These are phyloP conservation scores for Elephas maximus DNA, from an alignment of 2,113 vertebrate genomes.

Conservation along the genomic window DNA sequence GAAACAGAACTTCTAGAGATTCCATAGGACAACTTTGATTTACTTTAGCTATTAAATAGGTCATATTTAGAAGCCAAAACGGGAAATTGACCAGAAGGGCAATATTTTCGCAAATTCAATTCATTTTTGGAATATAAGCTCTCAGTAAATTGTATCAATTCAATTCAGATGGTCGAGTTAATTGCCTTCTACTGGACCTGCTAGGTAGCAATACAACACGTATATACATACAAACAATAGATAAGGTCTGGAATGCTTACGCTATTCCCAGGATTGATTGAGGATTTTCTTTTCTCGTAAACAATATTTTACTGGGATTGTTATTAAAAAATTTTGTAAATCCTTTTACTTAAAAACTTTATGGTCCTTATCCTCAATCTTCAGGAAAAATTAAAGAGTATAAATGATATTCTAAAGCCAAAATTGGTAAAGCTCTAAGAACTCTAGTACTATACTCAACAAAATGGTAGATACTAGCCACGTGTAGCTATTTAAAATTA, in stretches of 20 bases:
- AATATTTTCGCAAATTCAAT: background rate
- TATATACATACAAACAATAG: background rate
- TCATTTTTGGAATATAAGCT: background rate
- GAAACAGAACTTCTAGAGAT: background rate
- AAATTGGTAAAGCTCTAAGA: background rate
- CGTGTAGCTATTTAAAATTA: background rate
- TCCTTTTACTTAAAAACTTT: background rate
- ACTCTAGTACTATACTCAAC: background rate
- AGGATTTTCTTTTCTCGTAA: background rate
- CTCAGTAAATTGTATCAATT: conserved; percentile 1
- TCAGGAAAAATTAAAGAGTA: background rate
- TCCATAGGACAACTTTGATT: background rate
- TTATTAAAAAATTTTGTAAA: background rate
- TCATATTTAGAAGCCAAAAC: background rate
- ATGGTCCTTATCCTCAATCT: background rate
- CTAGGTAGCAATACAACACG: background rate
- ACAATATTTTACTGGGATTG: background rate
- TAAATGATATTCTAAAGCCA: background rate
- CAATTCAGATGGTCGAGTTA: background rate
- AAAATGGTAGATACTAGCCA: background rate
- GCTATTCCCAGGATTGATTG: background rate
- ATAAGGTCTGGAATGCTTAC: background rate
- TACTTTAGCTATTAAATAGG: background rate
- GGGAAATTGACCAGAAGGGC: background rate
- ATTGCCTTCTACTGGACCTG: background rate